phyloP scores from a whole-genome alignment of 2,888 invertebrate genomes.

The Cheilosia vulpina region DNA sequence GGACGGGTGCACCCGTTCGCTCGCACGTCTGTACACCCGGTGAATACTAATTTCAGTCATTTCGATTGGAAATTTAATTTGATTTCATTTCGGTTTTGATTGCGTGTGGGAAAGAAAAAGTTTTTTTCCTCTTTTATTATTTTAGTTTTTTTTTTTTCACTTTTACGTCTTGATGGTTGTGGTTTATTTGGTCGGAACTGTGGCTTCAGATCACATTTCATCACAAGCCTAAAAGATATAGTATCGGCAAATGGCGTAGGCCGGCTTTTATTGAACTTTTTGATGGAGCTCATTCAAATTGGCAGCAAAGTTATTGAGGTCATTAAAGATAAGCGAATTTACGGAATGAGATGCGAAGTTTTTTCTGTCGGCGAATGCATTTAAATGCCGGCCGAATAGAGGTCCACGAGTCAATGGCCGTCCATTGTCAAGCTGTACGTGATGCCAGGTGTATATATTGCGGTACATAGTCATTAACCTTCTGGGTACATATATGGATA shows the following conservation, averaged over 20 bases:
- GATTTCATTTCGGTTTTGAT: conserved; percentile 41
- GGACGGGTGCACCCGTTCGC: conserved; percentile 28
- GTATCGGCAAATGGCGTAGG: background rate
- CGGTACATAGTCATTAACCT: conserved; percentile 47
- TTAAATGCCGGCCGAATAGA: conserved; percentile 38
- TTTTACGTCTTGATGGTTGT: background rate
- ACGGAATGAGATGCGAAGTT: background rate
- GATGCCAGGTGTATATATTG: conserved; percentile 19
- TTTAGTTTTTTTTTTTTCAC: background rate
- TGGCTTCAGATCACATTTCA: background rate
- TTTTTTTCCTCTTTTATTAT: conserved; percentile 26
- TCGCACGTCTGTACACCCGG: conserved; percentile 47
- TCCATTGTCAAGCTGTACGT: conserved; percentile 22
- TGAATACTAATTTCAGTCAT: conserved; percentile 67
- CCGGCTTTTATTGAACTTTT: conserved; percentile 8
- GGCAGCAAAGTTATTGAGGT: conserved; percentile 25
- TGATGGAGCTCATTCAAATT: conserved; percentile 15
- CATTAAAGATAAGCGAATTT: conserved; percentile 30
- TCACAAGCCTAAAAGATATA: background rate
- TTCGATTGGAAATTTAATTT: conserved; percentile 57
- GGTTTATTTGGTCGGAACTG: background rate
- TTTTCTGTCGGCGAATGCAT: conserved; percentile 19
- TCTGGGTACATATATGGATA: background rate
- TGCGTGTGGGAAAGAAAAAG: conserved; percentile 62
- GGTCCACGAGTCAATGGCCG: conserved; percentile 34